Evolutionary conservation across 23 tunicate species (phyloP), one percentile per base, ranked within the genome.

Genomic region (Corella eumyota): DNA sequence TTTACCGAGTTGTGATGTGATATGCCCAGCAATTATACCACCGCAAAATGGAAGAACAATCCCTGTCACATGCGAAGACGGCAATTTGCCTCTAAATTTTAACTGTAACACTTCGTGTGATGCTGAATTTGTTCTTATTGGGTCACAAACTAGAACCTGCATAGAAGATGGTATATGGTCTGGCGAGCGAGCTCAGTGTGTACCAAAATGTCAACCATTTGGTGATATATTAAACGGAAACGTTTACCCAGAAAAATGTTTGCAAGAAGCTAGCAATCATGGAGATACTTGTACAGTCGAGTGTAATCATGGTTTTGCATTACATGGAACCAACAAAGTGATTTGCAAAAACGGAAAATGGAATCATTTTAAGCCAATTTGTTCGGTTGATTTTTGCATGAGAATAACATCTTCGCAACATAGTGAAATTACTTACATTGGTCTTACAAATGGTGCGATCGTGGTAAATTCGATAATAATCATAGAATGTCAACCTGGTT

Each of bases 41-140:
- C 77, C 77, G 9, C 1, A 25, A 15, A 40, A 49, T 48, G 77
- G 77, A 4, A 17, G 28, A 25, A 30, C 60, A 25, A 59, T 59
- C 2, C 77, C 77, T 0, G 77, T 59, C 44, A 34, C 67, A 3
- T 71, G 77, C 25, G 35, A 60, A 40, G 48, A 71, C 30, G 32
- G 25, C 44, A 45, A 59, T 24, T 48, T 31, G 1, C 30, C 32
- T 4, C 37, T 71, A 9, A 67, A 67, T 2, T 59, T 33, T 28
- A 45, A 2, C 2, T 71, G 77, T 47, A 3, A 34, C 25, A 35
- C 37, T 0, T 1, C 1, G 23, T 71, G 77, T 31, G 15, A 23
- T 5, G 66, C 25, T 3, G 58, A 59, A 5, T 71, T 40, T 32
- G 56, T 48, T 17, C 26, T 60, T 3, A 58, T 71, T n/a, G 77